phyloP scores from a whole-genome alignment of 2,888 invertebrate species.

The Eudemis profundana region DNA sequence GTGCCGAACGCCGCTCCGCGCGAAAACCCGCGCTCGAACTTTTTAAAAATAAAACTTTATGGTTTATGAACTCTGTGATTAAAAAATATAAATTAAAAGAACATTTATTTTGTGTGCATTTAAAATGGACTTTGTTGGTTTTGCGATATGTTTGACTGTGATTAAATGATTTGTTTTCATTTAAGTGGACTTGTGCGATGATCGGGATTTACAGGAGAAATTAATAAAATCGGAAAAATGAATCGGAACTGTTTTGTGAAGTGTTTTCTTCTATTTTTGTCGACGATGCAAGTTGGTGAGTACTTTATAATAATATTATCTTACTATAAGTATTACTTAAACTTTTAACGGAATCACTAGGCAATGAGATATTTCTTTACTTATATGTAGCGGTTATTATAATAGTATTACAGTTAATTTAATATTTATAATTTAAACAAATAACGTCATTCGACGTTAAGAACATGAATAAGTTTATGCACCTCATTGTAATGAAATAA shows the following conservation, averaged over 20 bases:
- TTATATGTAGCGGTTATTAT: no score
- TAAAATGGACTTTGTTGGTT: conserved; percentile 16
- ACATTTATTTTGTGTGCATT: conserved; percentile 8
- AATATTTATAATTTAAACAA: no score
- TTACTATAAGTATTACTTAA: conserved; percentile 30
- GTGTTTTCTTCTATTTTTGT: conserved; percentile 63
- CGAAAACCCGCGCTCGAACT: conserved; percentile 59
- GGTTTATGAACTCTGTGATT: conserved; percentile 9
- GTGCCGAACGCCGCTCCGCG: conserved; percentile 65
- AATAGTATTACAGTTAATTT: no score
- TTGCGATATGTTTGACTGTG: conserved; percentile 46
- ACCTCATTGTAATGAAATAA: no score
- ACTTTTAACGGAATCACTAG: no score
- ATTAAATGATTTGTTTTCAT: conserved; percentile 47
- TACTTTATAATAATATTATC: conserved; percentile 52
- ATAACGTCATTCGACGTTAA: no score
- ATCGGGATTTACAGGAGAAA: conserved; percentile 58
- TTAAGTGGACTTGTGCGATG: conserved; percentile 54
- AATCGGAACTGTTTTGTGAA: conserved; percentile 65
- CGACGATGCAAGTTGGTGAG: conserved; percentile 68
- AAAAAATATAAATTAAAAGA: neutral
- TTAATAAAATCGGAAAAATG: conserved; percentile 67
- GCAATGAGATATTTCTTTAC: no score
- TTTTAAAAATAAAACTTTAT: conserved; percentile 43
- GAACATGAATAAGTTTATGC: no score